Evolutionary conservation across 2,797 vertebrate genomes (phyloP), one percentile per base, ranked within the genome.

Genomic region (Xerus rutilus): DNA sequence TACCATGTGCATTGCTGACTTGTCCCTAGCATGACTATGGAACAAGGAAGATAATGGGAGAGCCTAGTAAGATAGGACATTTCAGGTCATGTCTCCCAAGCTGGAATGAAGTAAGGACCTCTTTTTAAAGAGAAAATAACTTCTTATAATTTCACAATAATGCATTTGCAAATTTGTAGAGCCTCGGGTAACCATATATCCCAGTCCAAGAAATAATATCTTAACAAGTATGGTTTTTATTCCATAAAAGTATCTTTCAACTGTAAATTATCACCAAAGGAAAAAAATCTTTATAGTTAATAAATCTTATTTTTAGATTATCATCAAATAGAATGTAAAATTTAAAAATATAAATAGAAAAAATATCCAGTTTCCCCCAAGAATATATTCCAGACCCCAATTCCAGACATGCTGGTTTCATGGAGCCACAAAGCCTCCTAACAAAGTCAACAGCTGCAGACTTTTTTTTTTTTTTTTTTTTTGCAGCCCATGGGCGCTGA

Each of bases 161-260:
- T 65, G 32, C 12, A 78, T 39, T 87, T 78, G 21, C 52, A 25
- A 8, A 57, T 87, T 62, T 84, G 57, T 45, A 84, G 65, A 78
- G n/a, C 21, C 39, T 21, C 77, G 52, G 20, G 14, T 10, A 39
- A 17, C 12, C 86, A 21, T 20, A 28, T 30, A 30, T 76, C 32
- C 59, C 17, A 76, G 35, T 39, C 18, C 89, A 43, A 81, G 65
- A 93, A 95, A 93, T 2, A 78, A 3, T 57, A 39, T 84, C 72
- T 67, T 87, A 77, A 88, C 49, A 52, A 91, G 25, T 39, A 78
- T 14, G 59, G 47, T 59, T 94, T 81, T 93, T 93, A 73, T 57
- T 62, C 39, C n/a, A 62, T 73, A 25, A 45, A 76, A 69, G 11
- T 77, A 32, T 84, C 57, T 78, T 67, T 4, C 3, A 54, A 14